Evolutionary conservation across 2,888 invertebrate species (phyloP).

Genomic region (Melinopterus prodromus): DNA sequence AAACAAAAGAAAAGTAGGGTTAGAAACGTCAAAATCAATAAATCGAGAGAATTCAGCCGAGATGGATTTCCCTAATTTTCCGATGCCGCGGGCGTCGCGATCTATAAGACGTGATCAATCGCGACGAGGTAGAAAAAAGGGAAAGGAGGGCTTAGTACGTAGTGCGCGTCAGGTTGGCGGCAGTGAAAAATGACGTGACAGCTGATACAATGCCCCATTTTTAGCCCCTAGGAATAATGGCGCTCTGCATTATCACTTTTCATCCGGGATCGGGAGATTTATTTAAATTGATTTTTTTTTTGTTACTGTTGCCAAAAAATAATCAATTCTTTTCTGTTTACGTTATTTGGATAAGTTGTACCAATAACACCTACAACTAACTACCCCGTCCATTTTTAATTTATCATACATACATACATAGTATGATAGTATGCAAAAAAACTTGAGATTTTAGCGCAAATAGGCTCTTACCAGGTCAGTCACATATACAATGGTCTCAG

Average conservation of each 20-base stretch:
- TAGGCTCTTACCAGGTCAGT: too few relatives aligned
- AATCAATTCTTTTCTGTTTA: too few relatives aligned
- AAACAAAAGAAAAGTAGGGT: too few relatives aligned
- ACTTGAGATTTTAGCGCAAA: too few relatives aligned
- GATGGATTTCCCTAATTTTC: not conserved
- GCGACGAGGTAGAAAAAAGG: not conserved
- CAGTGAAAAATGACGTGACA: slow-evolving; percentile 35
- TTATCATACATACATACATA: too few relatives aligned
- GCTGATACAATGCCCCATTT: slow-evolving; percentile 33
- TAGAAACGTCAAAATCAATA: not conserved
- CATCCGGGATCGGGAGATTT: slow-evolving; percentile 27
- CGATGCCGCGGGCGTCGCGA: not conserved
- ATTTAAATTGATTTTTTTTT: slow-evolving; percentile 32
- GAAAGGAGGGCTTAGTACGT: not conserved
- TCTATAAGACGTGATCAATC: not conserved
- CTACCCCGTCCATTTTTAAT: too few relatives aligned
- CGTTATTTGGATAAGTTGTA: too few relatives aligned
- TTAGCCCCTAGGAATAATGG: slow-evolving; percentile 32
- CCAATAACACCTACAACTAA: too few relatives aligned
- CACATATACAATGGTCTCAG: too few relatives aligned
- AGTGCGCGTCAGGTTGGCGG: not conserved
- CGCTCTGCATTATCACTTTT: slow-evolving; percentile 32
- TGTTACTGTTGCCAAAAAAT: slow-evolving; percentile 12
- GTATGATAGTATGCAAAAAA: too few relatives aligned
- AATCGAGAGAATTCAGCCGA: not conserved